phyloP scores from a whole-genome alignment of 2,797 vertebrate genomes.

The Oophaga sylvatica region DNA sequence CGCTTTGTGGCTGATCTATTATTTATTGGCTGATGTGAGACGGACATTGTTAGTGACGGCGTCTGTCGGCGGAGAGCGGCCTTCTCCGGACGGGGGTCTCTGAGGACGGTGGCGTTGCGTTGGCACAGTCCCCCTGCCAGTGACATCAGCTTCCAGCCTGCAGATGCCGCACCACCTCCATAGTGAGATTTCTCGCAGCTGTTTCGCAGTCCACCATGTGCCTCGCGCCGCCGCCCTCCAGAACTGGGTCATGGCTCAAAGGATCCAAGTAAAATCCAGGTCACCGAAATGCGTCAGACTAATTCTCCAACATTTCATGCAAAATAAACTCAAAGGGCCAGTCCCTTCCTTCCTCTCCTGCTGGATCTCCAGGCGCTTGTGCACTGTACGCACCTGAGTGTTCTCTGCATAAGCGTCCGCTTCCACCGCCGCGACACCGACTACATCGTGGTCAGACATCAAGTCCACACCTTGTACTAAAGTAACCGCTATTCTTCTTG shows the following conservation, averaged over 20 bases:
- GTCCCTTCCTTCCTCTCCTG: neutral
- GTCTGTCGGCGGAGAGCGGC: neutral
- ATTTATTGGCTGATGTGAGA: neutral
- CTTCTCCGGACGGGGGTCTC: neutral
- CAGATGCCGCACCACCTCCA: neutral
- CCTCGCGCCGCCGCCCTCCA: neutral
- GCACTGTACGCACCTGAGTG: too few relatives aligned
- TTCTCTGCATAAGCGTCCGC: too few relatives aligned
- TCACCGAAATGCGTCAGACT: neutral
- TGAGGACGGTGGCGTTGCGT: too few relatives aligned
- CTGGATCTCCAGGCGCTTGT: too few relatives aligned
- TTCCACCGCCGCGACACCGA: too few relatives aligned
- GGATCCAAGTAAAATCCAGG: neutral
- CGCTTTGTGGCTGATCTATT: neutral
- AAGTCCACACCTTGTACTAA: too few relatives aligned
- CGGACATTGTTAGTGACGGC: conserved; percentile 17
- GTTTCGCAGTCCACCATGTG: too few relatives aligned
- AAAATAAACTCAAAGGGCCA: neutral
- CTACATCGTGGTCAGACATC: too few relatives aligned
- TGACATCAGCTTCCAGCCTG: neutral
- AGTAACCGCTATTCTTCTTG: too few relatives aligned
- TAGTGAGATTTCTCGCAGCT: neutral
- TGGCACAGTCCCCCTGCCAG: neutral
- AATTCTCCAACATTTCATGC: neutral
- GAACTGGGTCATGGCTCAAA: neutral